These are phyloP conservation scores for Python bivittatus DNA, from an alignment of 2,113 vertebrate genomes.

Conservation along the genomic window DNA sequence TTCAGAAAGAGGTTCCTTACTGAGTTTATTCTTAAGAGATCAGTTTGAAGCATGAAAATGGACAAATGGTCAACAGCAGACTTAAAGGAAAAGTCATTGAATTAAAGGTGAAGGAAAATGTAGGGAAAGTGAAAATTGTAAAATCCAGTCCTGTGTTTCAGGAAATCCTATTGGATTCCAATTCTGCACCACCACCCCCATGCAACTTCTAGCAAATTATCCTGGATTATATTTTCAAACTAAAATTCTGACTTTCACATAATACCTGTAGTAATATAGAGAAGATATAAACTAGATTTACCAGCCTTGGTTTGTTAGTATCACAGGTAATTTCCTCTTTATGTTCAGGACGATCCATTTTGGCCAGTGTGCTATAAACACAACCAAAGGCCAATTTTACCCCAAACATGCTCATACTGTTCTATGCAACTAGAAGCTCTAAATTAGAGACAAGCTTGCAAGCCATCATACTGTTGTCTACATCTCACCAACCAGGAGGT, in stretches of 20 bases:
- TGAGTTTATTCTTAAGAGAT: constrained; percentile 67
- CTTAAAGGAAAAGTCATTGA: constrained; percentile 14
- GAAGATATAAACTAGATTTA: background rate
- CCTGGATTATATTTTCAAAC: background rate
- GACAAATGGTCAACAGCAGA: constrained; percentile 32
- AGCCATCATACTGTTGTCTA: background rate
- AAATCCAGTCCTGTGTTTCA: background rate
- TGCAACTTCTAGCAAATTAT: background rate
- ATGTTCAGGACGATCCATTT: background rate
- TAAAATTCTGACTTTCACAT: background rate
- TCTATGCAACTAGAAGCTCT: background rate
- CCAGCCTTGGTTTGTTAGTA: background rate
- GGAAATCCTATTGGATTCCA: background rate
- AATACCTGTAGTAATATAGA: background rate
- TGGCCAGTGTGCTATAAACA: background rate
- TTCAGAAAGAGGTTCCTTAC: constrained; percentile 61
- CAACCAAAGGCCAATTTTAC: background rate
- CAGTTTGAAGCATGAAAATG: constrained; percentile 59
- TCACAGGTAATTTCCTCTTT: background rate
- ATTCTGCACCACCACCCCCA: background rate
- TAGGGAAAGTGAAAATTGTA: background rate
- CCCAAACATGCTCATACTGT: background rate
- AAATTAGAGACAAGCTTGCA: background rate
- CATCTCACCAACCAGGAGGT: background rate
- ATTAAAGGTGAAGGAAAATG: background rate